Evolutionary conservation across 1,140 invertebrate species (phyloP).

Genomic region (Trichomalopsis sarcophagae): DNA sequence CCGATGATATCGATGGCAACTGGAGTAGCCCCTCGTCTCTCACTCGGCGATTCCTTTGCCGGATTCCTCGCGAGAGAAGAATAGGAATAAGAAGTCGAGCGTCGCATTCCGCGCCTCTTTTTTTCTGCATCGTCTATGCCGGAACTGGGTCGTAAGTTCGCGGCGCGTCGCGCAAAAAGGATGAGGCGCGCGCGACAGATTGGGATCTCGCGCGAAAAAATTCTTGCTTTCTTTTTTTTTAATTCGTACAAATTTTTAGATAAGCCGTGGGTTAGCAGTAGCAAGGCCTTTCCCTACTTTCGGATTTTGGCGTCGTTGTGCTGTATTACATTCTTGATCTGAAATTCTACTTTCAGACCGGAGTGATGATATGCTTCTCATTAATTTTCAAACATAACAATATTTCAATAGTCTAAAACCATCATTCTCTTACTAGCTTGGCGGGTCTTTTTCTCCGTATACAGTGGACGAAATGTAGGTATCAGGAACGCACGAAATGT

Average conservation of each 20-base stretch:
- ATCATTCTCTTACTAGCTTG: too few species aligned
- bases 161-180: neutral
- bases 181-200: neutral
- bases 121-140: neutral
- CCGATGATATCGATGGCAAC: neutral
- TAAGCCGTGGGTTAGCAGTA: neutral
- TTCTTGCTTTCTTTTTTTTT: neutral
- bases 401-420: too few species aligned
- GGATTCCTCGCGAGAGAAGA: neutral
- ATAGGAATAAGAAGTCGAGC: constrained; percentile 9
- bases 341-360: neutral
- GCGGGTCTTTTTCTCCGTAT: neutral
- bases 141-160: constrained; percentile 16
- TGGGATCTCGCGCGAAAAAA: neutral
- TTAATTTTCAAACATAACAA: too few species aligned
- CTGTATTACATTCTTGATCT: neutral
- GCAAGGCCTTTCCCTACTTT: neutral
- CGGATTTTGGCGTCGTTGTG: neutral
- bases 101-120: neutral
- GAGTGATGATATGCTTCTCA: neutral
- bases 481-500: constrained; percentile 15
- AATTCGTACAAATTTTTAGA: neutral
- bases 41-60: too few species aligned
- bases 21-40: neutral
- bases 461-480: constrained; percentile 26